Base-by-base conservation (phyloP, 2,888 invertebrate genomes). In the Melanostoma scalare region DNA sequence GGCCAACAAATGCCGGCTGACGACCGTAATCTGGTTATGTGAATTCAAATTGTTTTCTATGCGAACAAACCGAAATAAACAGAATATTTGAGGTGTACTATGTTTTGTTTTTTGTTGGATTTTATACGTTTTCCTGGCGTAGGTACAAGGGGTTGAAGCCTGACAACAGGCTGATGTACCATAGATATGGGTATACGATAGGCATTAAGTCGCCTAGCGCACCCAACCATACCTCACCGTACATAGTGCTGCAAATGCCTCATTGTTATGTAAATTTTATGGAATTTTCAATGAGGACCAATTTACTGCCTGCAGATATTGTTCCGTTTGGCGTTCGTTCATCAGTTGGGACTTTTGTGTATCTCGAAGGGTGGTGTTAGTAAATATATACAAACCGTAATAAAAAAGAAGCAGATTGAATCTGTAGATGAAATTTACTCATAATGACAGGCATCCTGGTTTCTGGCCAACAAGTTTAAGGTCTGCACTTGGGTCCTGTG, bases 241-340 rank as follows among this genome's bases (percentile, higher is more conserved):
- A 61, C 60, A 58, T 72, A 53, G 30, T 55, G 68, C 72, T 38
- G 68, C 68, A 69, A 71, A 63, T 74, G 65, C 48, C 81, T 81
- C 76, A 81, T 81, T 81, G 81, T 76, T 81, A 81, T 81, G 81
- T 46, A 72, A 76, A 81, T 81, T 81, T 76, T 76, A 81, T 81
- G 81, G 81, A 81, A 81, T 81, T 72, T 76, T 76, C 67, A 81
- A 81, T 81, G 81, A 76, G 76, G 42, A 81, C 67, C 73, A 74
- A 73, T 79, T 79, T 79, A 68, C 60, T 71, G 76, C 76, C 71
- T 52, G 67, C 72, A 60, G 76, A 76, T 81, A 72, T 76, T 67
- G 80, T 76, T 71, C 76, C 69, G 44, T 76, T 50, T 63, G 20
- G 67, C 60, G 73, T 65, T 8, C n/a, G 10, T 10, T 31, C 33